Base-by-base conservation (phyloP, 2,888 invertebrate genomes). In the Ashinkailepas kermadecensis region DNA sequence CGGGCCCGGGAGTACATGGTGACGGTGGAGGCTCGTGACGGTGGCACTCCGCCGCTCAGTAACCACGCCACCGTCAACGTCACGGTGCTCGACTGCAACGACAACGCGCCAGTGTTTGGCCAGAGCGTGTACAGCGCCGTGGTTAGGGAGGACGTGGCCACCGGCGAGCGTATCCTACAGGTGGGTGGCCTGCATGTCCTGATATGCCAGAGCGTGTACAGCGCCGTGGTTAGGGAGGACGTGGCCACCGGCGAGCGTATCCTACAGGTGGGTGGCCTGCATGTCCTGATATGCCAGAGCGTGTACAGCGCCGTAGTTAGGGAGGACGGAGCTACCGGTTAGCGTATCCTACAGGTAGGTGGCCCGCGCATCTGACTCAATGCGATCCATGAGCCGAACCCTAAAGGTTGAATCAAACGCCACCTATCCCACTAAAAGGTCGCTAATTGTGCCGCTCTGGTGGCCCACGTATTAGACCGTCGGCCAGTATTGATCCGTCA, bases 161-260 rank as follows among this genome's bases (percentile, higher is more conserved):
- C 96, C 88, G 92, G 92, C 86, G 96, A 96, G 87, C 96, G 96
- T 87, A 96, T 96, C 87, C 91, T 92, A 12, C 96, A 96, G 0
- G 90, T 91, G 81, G 96, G 96, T 88, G 90, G 39, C 39, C 39
- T 39, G 39, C 39, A 39, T 39, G 39, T 39, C 39, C 39, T 39
- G 39, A 39, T 39, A 39, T 39, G 91, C 80, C 94, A 94, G 87
- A 89, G 91, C 81, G 90, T 93, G 4, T 96, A 95, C 88, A 91
- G 91, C 80, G 92, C 93, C 18, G 90, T 92, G 83, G 91, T 95
- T 78, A 90, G 91, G 81, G 97, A 98, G 88, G 94, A 95, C 88
- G 92, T 93, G 0, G 88, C 90, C 85, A 88, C 91, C 58, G 93
- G 93, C 58, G 91, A 92, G 85, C 91, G 85, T 21, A 78, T 84